Percentiles rank a stretch among this genome's conserved stretches.
Evolutionary conservation across 2,113 vertebrate genomes (phyloP).

Genomic region (Chaenocephalus aceratus): DNA sequence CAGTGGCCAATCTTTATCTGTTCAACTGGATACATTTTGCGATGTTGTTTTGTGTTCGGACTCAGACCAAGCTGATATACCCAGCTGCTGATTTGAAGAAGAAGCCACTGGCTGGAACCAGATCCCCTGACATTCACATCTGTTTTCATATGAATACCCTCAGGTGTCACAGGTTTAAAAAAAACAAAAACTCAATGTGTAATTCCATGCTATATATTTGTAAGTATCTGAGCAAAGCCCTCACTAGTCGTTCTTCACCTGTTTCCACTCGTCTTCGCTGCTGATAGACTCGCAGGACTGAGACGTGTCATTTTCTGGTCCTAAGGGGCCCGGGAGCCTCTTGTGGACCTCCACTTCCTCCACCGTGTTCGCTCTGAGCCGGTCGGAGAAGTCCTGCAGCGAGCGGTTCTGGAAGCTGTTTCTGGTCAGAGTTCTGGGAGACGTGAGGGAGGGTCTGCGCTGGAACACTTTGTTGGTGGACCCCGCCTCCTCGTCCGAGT

Average conservation of each 20-base stretch:
- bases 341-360: slow-evolving; percentile 78
- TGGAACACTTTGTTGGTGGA: slow-evolving; percentile 40
- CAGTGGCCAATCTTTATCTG: too few relatives aligned
- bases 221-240: background rate
- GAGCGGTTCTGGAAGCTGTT: slow-evolving; percentile 76
- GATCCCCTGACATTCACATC: too few relatives aligned
- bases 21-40: too few relatives aligned
- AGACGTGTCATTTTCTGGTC: slow-evolving; percentile 41
- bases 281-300: slow-evolving; percentile 54
- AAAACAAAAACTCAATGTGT: too few relatives aligned
- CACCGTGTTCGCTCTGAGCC: slow-evolving; percentile 70
- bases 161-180: too few relatives aligned
- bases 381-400: slow-evolving; percentile 80
- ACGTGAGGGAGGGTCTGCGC: slow-evolving; percentile 65
- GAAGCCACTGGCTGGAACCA: too few relatives aligned
- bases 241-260: slow-evolving; percentile 75
- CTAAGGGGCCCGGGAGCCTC: slow-evolving; percentile 23
- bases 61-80: too few relatives aligned
- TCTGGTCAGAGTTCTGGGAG: slow-evolving; percentile 50
- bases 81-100: too few relatives aligned
- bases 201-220: too few relatives aligned
- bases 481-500: slow-evolving; percentile 58
- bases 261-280: slow-evolving; percentile 86
- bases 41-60: too few relatives aligned
- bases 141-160: too few relatives aligned